These are phyloP conservation scores for Drosophila imparisetae DNA, from an alignment of 2,888 invertebrate species.

Conservation along the genomic window DNA sequence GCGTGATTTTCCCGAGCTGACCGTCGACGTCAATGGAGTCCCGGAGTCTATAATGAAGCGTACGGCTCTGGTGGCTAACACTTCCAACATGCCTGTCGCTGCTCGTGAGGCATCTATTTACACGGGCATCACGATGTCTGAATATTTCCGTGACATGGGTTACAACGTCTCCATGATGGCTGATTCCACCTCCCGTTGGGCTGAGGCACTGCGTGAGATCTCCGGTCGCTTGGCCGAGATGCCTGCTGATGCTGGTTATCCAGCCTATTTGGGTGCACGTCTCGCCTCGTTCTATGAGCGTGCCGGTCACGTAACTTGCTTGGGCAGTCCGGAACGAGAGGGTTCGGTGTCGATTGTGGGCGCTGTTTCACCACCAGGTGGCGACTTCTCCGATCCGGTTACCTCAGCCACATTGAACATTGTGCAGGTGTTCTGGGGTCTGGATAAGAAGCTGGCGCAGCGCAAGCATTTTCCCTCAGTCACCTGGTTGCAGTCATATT, in stretches of 20 bases:
- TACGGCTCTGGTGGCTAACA: slow-evolving; percentile 99
- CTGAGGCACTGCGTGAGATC: slow-evolving; percentile 99
- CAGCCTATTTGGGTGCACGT: slow-evolving; percentile 98
- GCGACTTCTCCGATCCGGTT: slow-evolving; percentile 99
- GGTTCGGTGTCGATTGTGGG: slow-evolving; percentile 99
- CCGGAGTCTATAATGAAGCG: slow-evolving; percentile 99
- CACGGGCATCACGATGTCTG: slow-evolving; percentile 99
- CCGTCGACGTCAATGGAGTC: slow-evolving; percentile 97
- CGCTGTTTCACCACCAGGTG: slow-evolving; percentile 99
- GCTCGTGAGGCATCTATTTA: slow-evolving; percentile 99
- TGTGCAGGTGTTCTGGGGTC: slow-evolving; percentile 99
- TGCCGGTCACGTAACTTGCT: slow-evolving; percentile 97
- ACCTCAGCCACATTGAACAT: slow-evolving; percentile 99
- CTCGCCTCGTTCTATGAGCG: slow-evolving; percentile 99
- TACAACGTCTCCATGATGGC: slow-evolving; percentile 99
- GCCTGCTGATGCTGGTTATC: slow-evolving; percentile 99
- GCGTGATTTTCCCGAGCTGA: slow-evolving; percentile 98
- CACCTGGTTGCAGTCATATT: slow-evolving; percentile 99
- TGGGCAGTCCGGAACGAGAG: slow-evolving; percentile 98
- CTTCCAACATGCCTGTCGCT: slow-evolving; percentile 99
- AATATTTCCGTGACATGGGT: slow-evolving; percentile 99
- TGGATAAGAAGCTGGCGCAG: slow-evolving; percentile 99
- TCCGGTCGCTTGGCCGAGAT: slow-evolving; percentile 99
- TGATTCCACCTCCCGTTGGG: slow-evolving; percentile 99
- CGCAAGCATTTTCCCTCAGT: slow-evolving; percentile 99